Evolutionary conservation across 2,797 vertebrate genomes (phyloP).

Genomic region (Eurystomus glaucurus): DNA sequence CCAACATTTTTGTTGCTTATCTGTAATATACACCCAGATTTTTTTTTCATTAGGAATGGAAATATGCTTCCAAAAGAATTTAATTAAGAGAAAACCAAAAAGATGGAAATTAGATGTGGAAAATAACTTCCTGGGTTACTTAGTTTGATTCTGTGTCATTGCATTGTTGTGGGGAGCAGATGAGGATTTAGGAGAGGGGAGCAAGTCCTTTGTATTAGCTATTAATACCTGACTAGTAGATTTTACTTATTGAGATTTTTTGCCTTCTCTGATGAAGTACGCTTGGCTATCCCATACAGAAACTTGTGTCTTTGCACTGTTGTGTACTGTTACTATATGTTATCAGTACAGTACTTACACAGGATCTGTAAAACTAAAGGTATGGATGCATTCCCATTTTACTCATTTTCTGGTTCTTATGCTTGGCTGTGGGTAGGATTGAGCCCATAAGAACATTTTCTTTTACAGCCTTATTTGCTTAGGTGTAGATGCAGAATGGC

Average conservation of each 20-base stretch:
- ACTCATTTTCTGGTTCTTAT: neutral
- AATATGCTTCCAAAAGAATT: slow-evolving; percentile 65
- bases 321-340: neutral
- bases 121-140: slow-evolving; percentile 44
- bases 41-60: slow-evolving; percentile 65
- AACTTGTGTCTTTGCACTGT: neutral
- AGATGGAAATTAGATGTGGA: slow-evolving; percentile 32
- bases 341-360: neutral
- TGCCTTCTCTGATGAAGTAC: neutral
- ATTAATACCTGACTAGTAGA: neutral
- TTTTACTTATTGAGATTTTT: neutral
- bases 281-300: neutral
- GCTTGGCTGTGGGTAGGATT: neutral
- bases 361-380: neutral
- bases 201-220: neutral
- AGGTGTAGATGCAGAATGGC: fast-evolving
- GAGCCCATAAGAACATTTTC: neutral
- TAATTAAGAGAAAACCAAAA: neutral
- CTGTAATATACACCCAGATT: slow-evolving; percentile 56
- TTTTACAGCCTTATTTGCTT: neutral
- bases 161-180: slow-evolving; percentile 15
- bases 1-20: slow-evolving; percentile 61
- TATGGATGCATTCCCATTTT: neutral
- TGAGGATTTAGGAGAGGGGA: neutral
- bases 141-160: slow-evolving; percentile 61